Percentiles rank a stretch among this genome's conserved stretches.
Evolutionary conservation across 2,888 invertebrate genomes (phyloP).

Genomic region (Erpobdella octoculata): DNA sequence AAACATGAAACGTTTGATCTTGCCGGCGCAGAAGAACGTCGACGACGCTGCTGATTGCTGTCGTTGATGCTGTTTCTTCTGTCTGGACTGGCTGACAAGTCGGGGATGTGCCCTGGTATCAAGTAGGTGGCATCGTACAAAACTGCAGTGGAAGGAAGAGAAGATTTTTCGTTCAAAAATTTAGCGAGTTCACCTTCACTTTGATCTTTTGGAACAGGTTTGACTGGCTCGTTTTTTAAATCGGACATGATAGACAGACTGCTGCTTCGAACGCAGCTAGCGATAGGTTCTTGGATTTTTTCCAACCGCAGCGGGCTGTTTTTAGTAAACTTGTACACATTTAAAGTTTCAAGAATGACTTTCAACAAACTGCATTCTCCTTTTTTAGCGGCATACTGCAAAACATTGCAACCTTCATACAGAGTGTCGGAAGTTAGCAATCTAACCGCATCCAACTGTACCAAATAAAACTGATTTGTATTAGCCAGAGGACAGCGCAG

Average conservation of each 20-base stretch:
- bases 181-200: slow-evolving; percentile 19
- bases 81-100: not conserved
- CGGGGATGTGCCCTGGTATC: slow-evolving; percentile 32
- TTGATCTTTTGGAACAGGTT: not conserved
- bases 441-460: slow-evolving; percentile 28
- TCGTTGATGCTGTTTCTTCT: not conserved
- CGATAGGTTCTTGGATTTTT: not conserved
- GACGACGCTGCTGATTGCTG: not conserved
- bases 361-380: slow-evolving; percentile 30
- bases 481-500: slow-evolving; percentile 29
- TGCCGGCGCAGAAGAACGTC: not conserved
- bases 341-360: slow-evolving; percentile 30
- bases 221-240: not conserved
- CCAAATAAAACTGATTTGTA: slow-evolving; percentile 27
- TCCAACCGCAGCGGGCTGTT: slow-evolving; percentile 21
- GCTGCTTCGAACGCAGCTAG: not conserved
- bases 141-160: slow-evolving; percentile 15
- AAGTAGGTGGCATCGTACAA: slow-evolving; percentile 30
- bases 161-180: slow-evolving; percentile 16
- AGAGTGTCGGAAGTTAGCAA: slow-evolving; percentile 28
- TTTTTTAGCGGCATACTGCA: slow-evolving; percentile 29
- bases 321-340: slow-evolving; percentile 29
- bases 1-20: slow-evolving; percentile 22
- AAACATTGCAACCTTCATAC: slow-evolving; percentile 27
- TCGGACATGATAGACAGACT: slow-evolving; percentile 8